Conservation (phyloP, 2,797 vertebrate genomes). For the Corythornis leucogaster region DNA sequence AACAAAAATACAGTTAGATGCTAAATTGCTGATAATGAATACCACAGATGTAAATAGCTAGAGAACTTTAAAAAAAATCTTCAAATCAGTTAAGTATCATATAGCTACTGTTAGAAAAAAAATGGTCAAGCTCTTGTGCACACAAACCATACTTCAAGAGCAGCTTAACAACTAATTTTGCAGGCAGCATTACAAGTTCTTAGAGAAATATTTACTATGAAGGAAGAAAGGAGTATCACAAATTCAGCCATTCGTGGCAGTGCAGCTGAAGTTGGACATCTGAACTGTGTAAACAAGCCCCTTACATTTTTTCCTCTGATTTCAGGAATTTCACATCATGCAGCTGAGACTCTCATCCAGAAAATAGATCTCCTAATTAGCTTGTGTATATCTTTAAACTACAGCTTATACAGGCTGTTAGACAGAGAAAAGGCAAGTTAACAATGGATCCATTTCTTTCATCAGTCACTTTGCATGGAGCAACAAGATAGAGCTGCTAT, state of each 20-base stretch:
- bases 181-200: constrained; percentile 11
- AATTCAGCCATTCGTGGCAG: constrained; percentile 14
- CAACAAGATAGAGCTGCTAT: neutral
- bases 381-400: neutral
- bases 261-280: neutral
- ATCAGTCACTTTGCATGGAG: neutral
- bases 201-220: neutral
- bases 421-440: constrained; percentile 32
- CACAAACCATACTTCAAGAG: neutral
- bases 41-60: neutral
- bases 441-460: constrained; percentile 22
- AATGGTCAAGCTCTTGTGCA: constrained; percentile 24
- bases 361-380: constrained; percentile 36
- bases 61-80: neutral
- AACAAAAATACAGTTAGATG: neutral
- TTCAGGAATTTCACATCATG: neutral
- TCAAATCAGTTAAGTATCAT: neutral
- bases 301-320: neutral
- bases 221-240: constrained; percentile 12
- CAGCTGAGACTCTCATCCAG: constrained; percentile 4
- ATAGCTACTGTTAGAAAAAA: constrained; percentile 26
- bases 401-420: neutral
- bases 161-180: neutral
- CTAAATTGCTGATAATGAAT: neutral
- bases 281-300: constrained; percentile 26